Evolutionary conservation across 2,113 vertebrate species (phyloP).

Genomic region (Lathamus discolor): DNA sequence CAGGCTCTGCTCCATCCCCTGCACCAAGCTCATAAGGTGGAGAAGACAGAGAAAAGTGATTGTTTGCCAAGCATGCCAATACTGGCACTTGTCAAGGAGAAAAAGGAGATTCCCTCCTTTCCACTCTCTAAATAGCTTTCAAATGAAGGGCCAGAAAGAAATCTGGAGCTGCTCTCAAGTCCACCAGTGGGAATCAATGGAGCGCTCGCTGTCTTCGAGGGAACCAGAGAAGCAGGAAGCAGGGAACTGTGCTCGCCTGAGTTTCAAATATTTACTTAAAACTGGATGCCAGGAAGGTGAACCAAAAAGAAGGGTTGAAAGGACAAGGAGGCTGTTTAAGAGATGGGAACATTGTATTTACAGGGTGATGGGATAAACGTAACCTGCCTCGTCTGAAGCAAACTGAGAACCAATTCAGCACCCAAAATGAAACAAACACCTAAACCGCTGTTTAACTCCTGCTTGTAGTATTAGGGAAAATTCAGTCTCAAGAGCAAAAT

Average conservation of each 20-base stretch:
- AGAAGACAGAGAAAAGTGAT: neutral
- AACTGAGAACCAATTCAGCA: neutral
- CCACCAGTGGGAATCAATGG: rapidly evolving
- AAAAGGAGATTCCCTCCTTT: neutral
- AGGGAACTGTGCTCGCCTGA: rapidly evolving
- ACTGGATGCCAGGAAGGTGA: neutral
- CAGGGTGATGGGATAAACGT: neutral
- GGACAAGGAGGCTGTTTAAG: neutral
- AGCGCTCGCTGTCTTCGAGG: neutral
- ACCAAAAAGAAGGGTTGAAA: neutral
- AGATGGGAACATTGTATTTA: neutral
- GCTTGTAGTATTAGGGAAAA: neutral
- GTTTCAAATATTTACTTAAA: neutral
- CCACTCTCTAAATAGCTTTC: neutral
- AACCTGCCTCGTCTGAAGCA: neutral
- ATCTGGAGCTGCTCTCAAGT: neutral
- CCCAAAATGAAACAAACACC: neutral
- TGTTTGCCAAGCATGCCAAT: neutral
- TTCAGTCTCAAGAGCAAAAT: neutral
- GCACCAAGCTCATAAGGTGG: neutral
- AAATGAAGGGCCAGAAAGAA: neutral
- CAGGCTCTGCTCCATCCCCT: neutral
- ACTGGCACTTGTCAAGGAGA: neutral
- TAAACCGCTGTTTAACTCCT: neutral
- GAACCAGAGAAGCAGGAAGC: neutral